phyloP scores from a whole-genome alignment of 2,113 vertebrate genomes.

The Macaca nemestrina region DNA sequence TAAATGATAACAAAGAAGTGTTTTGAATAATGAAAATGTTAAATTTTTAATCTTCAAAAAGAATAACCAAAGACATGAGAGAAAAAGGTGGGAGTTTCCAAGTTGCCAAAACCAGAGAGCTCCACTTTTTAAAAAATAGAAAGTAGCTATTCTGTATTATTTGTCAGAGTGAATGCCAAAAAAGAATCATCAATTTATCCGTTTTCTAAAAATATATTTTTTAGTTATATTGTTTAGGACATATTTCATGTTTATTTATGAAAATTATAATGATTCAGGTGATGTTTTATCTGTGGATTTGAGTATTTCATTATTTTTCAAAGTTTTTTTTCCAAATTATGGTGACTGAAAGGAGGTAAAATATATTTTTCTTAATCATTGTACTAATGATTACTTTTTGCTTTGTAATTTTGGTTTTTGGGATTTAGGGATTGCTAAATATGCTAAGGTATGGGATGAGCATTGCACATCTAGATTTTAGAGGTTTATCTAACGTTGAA shows the following conservation, averaged over 20 bases:
- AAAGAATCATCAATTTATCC: not conserved
- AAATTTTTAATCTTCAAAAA: constrained; percentile 28
- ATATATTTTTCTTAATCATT: constrained; percentile 21
- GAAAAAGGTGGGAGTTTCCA: not conserved
- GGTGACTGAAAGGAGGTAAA: not conserved
- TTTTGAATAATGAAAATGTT: constrained; percentile 2
- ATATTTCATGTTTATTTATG: not conserved
- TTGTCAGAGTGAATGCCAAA: not conserved
- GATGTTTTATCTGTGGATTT: not conserved
- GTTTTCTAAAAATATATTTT: constrained; percentile 11
- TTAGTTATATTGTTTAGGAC: not conserved
- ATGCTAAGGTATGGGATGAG: not conserved
- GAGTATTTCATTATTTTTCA: not conserved
- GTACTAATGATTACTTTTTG: not conserved
- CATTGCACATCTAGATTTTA: not conserved
- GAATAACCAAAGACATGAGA: not conserved
- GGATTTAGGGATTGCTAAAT: not conserved
- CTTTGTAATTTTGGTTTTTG: not conserved
- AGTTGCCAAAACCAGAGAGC: not conserved
- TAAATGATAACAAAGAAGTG: not conserved
- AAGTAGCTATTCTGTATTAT: not conserved
- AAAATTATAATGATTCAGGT: not conserved
- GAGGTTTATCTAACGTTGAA: not conserved
- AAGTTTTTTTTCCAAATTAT: not conserved
- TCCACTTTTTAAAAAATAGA: not conserved